Evolutionary conservation across 2,888 invertebrate species (phyloP), one percentile per base, ranked within the genome.

Genomic region (Drosophila picticornis): DNA sequence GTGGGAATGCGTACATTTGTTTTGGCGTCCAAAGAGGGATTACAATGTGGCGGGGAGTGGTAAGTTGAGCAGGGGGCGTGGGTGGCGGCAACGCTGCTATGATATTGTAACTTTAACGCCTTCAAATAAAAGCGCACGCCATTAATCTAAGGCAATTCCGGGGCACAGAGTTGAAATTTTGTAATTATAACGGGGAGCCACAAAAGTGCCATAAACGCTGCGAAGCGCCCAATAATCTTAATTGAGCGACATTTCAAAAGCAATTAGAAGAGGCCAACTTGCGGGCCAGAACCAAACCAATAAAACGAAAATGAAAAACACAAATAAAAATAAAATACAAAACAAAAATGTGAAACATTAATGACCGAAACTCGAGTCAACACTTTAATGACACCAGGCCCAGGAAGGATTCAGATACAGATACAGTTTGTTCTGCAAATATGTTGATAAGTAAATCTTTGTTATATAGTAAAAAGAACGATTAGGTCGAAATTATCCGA

Each of bases 161-260:
- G 51, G n/a, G 48, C 43, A 58, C 55, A 60, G 68, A 87, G 80
- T 81, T 75, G 70, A 84, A 89, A 89, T 82, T 85, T 79, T 74
- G 56, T 85, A 84, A 91, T 92, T 91, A 91, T 91, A 88, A 84
- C 87, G 53, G 87, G 86, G 84, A 85, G 84, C 92, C 92, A 91
- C 92, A 88, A 84, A 91, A 91, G 91, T 86, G 88, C 86, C 84
- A 90, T 91, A 89, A 92, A 91, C 84, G 71, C 69, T 75, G 71
- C 90, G 84, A 85, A 88, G 91, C 90, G 90, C 85, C 89, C 89
- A 92, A 92, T 93, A 92, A 92, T 88, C 90, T 91, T 93, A 93
- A 93, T 92, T 93, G 92, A 82, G 84, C 87, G 80, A 83, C 90
- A 83, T 86, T 90, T 88, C 82, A 68, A 72, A 74, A 69, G 81